Evolutionary conservation across 2,797 vertebrate species (phyloP).

Genomic region (Hydrophis major): DNA sequence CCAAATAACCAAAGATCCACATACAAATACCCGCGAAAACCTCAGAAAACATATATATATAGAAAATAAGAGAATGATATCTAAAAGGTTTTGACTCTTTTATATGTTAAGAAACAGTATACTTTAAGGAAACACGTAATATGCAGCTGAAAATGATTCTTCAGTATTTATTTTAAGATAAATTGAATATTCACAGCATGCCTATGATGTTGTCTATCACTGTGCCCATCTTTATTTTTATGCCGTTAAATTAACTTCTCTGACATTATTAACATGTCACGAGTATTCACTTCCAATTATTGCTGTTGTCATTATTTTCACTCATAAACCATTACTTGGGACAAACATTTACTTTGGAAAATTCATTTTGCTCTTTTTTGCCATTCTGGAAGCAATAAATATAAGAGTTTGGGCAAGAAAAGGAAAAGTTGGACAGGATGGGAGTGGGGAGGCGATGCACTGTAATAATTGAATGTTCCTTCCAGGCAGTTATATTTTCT

Average conservation of each 20-base stretch:
- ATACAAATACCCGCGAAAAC: too few relatives aligned
- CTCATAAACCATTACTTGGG: conserved; percentile 43
- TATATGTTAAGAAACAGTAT: conserved; percentile 64
- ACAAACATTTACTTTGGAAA: conserved; percentile 35
- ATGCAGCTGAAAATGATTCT: background rate
- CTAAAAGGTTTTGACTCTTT: conserved; percentile 59
- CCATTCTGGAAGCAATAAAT: conserved; percentile 46
- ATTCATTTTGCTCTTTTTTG: conserved; percentile 39
- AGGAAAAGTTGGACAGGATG: background rate
- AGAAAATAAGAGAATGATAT: conserved; percentile 33
- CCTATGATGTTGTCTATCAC: background rate
- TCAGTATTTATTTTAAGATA: background rate
- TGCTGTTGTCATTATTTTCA: conserved; percentile 22
- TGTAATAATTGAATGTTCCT: conserved; percentile 51
- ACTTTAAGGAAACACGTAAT: conserved; percentile 23
- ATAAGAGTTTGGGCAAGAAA: conserved; percentile 2
- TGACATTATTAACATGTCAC: conserved; percentile 54
- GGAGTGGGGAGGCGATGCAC: conserved; percentile 6
- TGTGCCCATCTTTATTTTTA: conserved; percentile 24
- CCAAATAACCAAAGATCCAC: too few relatives aligned
- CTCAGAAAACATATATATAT: too few relatives aligned
- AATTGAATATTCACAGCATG: conserved; percentile 47
- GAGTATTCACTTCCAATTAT: conserved; percentile 55
- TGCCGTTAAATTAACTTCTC: conserved; percentile 5
- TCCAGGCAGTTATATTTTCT: conserved; percentile 46